phyloP scores from a whole-genome alignment of 2,113 vertebrate species.

The Chaetorhynchus papuensis region DNA sequence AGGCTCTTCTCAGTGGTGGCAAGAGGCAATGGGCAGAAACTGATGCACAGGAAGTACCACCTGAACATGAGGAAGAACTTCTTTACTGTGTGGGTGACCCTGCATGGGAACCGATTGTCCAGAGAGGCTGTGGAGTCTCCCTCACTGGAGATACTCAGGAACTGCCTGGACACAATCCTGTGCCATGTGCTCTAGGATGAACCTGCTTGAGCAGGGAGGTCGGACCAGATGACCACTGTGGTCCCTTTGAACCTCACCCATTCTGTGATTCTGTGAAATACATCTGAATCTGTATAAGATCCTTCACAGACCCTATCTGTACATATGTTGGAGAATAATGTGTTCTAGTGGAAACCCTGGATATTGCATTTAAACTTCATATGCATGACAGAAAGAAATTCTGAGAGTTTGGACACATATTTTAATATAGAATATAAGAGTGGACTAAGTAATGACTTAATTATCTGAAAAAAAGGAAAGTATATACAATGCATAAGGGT shows the following conservation, averaged over 20 bases:
- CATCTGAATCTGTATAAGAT: background rate
- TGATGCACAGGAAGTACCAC: background rate
- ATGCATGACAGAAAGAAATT: background rate
- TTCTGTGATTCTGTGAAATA: background rate
- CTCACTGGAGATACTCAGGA: background rate
- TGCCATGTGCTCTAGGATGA: no score
- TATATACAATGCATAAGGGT: background rate
- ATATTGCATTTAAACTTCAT: background rate
- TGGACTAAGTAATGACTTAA: background rate
- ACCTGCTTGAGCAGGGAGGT: background rate
- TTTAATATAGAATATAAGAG: background rate
- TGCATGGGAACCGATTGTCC: fast-evolving
- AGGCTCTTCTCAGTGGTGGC: background rate
- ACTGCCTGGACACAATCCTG: background rate
- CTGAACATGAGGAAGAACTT: background rate
- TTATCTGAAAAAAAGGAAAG: background rate
- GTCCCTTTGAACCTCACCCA: background rate
- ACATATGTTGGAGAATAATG: background rate
- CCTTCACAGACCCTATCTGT: background rate
- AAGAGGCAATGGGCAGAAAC: background rate
- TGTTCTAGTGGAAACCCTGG: background rate
- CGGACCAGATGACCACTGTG: no score
- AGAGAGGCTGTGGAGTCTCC: background rate
- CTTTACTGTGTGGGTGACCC: no score
- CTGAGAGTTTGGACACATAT: background rate